These are phyloP conservation scores for Magallana nippona DNA, from an alignment of 2,888 invertebrate species.

Conservation along the genomic window DNA sequence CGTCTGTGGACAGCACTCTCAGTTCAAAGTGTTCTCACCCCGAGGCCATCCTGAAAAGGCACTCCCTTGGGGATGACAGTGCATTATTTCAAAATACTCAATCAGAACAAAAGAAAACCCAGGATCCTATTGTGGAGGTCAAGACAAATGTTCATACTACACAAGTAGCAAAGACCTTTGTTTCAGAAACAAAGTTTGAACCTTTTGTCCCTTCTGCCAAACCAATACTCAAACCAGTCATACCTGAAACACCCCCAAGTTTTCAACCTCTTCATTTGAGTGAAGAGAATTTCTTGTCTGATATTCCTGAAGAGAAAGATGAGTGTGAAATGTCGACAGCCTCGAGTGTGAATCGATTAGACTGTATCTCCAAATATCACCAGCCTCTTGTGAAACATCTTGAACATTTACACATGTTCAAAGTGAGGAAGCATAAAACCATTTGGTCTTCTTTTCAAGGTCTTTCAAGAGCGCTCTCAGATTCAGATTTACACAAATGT, in stretches of 20 bases:
- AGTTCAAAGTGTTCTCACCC: conserved; percentile 30
- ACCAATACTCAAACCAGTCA: conserved; percentile 11
- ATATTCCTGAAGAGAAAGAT: conserved; percentile 71
- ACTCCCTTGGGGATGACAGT: conserved; percentile 49
- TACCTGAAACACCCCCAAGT: conserved; percentile 42
- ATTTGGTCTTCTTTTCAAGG: conserved; percentile 59
- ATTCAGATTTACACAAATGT: conserved; percentile 54
- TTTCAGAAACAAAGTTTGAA: conserved; percentile 6
- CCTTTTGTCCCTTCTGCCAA: not conserved
- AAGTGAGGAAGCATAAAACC: conserved; percentile 48
- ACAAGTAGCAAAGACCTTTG: conserved; percentile 6
- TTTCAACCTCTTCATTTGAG: conserved; percentile 62
- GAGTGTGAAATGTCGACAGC: conserved; percentile 61
- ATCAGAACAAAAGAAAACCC: not conserved
- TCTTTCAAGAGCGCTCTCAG: conserved; percentile 52
- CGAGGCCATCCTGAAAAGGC: conserved; percentile 39
- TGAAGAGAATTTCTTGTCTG: conserved; percentile 70
- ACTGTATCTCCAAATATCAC: conserved; percentile 33
- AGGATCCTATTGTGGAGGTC: not conserved
- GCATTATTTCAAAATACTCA: conserved; percentile 14
- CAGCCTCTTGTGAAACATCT: conserved; percentile 14
- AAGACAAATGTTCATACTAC: not conserved
- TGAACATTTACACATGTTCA: conserved; percentile 45
- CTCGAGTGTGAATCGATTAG: conserved; percentile 44
- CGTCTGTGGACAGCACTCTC: conserved; percentile 49